Evolutionary conservation across 2,888 invertebrate genomes (phyloP), one percentile per base, ranked within the genome.

Genomic region (Ecliptopera silaceata): DNA sequence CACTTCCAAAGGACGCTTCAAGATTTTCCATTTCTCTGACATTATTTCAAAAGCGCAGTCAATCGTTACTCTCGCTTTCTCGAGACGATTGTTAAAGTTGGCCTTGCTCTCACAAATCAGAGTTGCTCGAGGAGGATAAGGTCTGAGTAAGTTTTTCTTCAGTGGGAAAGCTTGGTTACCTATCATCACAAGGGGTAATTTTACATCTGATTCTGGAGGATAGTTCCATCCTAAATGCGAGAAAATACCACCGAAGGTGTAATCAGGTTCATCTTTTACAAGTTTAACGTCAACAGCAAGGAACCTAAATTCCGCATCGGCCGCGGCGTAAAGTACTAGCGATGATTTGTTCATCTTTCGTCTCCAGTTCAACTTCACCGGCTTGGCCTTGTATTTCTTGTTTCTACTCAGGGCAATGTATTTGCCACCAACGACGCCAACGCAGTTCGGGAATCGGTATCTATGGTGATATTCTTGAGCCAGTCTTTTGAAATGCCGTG

Each of bases 1-100:
- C n/a, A 61, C 47, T 41, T 65, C 61, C 18, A 65, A 57, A 2
- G 61, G 48, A 15, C 60, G 43, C 5, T 56, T 53, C 17, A 64
- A 59, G 0, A 69, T 55, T 34, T 61, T 43, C 66, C 77, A 77
- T 38, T 67, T 71, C 38, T 68, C 71, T 17, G 69, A 64, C 11
- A 70, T 43, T 11, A 70, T 69, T 39, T 65, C 65, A 43, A 68
- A 69, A 4, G 68, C 66, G 29, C 61, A 62, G 51, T 69, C 69
- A 3, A 69, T 55, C 0, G 63, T 42, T 1, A 64, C 41, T 17
- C 68, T 60, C 0, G 68, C 65, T 11, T 55, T 20, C 36, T 64
- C 63, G 11, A 69, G 38, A 3, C 61, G 53, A 1, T 60, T 57
- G 47, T 69, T 69, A 31, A 63, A 69, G 36, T 50, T 53, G 5